Base-by-base conservation (phyloP, 2,888 invertebrate genomes). In the Drosophila phalerata region DNA sequence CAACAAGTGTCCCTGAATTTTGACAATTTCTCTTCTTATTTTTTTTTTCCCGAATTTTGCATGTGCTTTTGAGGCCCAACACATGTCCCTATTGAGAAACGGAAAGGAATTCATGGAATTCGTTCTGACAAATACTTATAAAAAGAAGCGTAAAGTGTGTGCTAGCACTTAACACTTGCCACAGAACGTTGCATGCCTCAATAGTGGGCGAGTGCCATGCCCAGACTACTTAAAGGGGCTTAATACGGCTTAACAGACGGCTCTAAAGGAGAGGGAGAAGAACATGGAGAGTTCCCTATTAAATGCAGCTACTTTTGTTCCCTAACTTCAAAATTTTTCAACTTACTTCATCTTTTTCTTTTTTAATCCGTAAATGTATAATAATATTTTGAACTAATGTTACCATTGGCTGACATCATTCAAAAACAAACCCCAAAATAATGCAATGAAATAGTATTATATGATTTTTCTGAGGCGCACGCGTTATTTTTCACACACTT, bases 81-180 rank as follows among this genome's bases (percentile, higher is more conserved):
- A 87, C 67, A 85, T 84, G 88, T 75, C 60, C 53, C 15, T 42
- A 32, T 38, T 55, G 19, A 40, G 19, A 49, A 58, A 28, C n/a
- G 62, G 42, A 37, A 60, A 57, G 43, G 61, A 81, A 88, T 84
- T 84, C 86, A 84, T 63, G 56, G 84, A 84, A 84, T 88, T 88
- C 15, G 32, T 34, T 69, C 57, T 48, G 70, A 64, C 85, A 69
- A 55, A 32, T 79, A 69, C 77, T 65, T 79, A 52, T 47, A 47
- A 47, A 52, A 53, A 10, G 58, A 63, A 69, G 49, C 57, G 67
- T 53, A 70, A 52, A 71, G 62, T 85, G 84, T 88, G 84, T 85
- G 71, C 67, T 78, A 77, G 74, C 88, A 84, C 88, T 88, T 84
- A 88, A 80, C 84, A 84, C 83, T 88, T 88, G 80, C 42, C 51